Base-by-base conservation (phyloP, 2,113 vertebrate genomes). In the Corythaixoides concolor region DNA sequence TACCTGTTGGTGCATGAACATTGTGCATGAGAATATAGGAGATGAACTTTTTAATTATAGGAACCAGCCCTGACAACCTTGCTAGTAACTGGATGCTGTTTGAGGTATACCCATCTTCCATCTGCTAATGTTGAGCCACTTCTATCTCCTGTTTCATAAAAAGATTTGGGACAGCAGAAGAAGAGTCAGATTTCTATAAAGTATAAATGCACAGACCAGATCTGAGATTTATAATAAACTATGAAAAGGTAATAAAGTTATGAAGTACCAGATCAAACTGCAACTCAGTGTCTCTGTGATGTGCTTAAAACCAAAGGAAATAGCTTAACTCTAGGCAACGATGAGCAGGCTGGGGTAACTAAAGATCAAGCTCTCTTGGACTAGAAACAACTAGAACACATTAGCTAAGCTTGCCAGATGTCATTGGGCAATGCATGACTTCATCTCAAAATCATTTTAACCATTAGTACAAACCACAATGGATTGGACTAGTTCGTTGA, bases 281-380 rank as follows among this genome's bases (percentile, higher is more conserved):
- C 33, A 77, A 79, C 58, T 77, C 37, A 15, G 72, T 7, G 14
- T 87, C 79, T 87, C 67, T 60, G 43, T n/a, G 33, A 63, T 18
- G 23, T 27, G 27, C 85, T 45, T 81, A 35, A 63, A 94, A 85
- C 3, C 24, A 72, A 62, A n/a, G 37, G 41, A 56, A 52, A 33
- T 32, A 68, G 32, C 9, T 87, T 47, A 81, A 81, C 16, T 67
- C 22, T 12, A 49, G 50, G 56, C 33, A 86, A 53, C 4, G 21
- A 80, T 6, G 11, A 72, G 58, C 27, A 88, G 49, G 33, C 56
- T 82, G 59, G 35, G 35, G 52, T 91, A 90, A 84, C 49, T 90
- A 62, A 80, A 96, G 82, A 91, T 92, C 72, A 90, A 62, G 26
- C 39, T 90, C 9, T 89, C 74, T 85, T 82, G 82, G 82, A 77